Evolutionary conservation across 2,888 invertebrate genomes (phyloP).

Genomic region (Agrochola litura): DNA sequence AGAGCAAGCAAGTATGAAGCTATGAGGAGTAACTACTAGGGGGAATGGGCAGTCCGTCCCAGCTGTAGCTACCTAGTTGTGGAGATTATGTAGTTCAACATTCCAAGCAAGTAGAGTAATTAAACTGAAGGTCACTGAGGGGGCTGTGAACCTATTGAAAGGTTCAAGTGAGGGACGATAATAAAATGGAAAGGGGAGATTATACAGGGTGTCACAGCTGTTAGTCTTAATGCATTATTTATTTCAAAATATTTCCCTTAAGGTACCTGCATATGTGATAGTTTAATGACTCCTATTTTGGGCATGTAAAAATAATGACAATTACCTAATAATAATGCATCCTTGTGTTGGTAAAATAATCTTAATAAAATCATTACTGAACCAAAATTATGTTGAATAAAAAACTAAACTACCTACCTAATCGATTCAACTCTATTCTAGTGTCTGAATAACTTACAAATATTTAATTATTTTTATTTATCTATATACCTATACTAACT

Average conservation of each 20-base stretch:
- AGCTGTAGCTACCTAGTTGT: conserved; percentile 19
- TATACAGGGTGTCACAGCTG: conserved; percentile 7
- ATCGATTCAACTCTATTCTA: not conserved
- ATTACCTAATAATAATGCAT: not conserved
- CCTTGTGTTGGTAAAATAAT: not conserved
- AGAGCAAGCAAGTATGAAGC: not conserved
- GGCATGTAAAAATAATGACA: not conserved
- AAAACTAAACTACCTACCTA: not conserved
- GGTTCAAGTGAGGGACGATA: conserved; percentile 14
- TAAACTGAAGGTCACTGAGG: conserved; percentile 33
- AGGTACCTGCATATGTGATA: not conserved
- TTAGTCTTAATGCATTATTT: not conserved
- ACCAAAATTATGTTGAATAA: not conserved
- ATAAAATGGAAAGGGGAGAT: not conserved
- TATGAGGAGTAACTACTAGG: not conserved
- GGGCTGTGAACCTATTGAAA: conserved; percentile 14
- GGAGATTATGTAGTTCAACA: conserved; percentile 33
- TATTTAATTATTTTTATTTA: not conserved
- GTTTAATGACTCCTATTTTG: not conserved
- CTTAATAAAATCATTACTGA: not conserved
- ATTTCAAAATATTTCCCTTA: not conserved
- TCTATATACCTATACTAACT: not conserved
- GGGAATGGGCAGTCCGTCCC: not conserved
- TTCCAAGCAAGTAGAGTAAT: conserved; percentile 26
- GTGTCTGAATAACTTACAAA: not conserved